A percentile compares a stretch with the other conserved stretches of the same genome.
phyloP scores from a whole-genome alignment of 2,888 invertebrate genomes.

The Salticus scenicus region DNA sequence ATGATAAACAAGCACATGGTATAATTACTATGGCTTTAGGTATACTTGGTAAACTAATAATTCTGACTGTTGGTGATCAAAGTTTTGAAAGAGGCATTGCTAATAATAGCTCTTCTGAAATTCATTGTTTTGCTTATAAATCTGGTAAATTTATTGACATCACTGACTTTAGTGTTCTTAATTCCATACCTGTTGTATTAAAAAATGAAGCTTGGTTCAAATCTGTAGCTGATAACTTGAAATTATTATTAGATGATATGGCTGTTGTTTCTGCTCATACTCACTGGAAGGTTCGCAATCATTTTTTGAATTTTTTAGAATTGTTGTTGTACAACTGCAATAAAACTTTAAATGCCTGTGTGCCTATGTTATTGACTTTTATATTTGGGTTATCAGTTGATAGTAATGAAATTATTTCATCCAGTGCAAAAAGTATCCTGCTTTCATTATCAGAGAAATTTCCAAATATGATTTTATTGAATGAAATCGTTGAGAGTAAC shows the following conservation, averaged over 20 bases:
- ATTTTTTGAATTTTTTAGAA: constrained; percentile 27
- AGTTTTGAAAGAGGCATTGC: background rate
- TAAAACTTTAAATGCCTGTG: constrained; percentile 27
- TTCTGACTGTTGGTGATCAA: constrained; percentile 30
- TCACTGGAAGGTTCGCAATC: constrained; percentile 52
- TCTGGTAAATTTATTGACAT: background rate
- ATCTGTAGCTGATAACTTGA: constrained; percentile 15
- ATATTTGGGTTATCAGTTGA: constrained; percentile 59
- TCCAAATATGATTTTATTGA: constrained; percentile 4
- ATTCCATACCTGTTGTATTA: background rate
- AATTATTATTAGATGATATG: constrained; percentile 32
- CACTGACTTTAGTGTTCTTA: background rate
- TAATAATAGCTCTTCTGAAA: background rate
- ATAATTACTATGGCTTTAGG: constrained; percentile 34
- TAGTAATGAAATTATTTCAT: constrained; percentile 20
- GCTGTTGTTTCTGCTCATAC: constrained; percentile 31
- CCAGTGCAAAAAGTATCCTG: constrained; percentile 5
- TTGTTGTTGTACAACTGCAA: constrained; percentile 33
- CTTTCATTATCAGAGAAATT: constrained; percentile 3
- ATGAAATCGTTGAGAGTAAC: constrained; percentile 22
- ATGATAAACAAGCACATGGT: constrained; percentile 43
- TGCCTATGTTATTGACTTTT: constrained; percentile 27
- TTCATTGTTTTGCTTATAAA: background rate
- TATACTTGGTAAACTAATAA: constrained; percentile 28
- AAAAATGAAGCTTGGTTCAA: constrained; percentile 52